phyloP scores from a whole-genome alignment of 2,113 vertebrate genomes.

The Ceratotherium simum region DNA sequence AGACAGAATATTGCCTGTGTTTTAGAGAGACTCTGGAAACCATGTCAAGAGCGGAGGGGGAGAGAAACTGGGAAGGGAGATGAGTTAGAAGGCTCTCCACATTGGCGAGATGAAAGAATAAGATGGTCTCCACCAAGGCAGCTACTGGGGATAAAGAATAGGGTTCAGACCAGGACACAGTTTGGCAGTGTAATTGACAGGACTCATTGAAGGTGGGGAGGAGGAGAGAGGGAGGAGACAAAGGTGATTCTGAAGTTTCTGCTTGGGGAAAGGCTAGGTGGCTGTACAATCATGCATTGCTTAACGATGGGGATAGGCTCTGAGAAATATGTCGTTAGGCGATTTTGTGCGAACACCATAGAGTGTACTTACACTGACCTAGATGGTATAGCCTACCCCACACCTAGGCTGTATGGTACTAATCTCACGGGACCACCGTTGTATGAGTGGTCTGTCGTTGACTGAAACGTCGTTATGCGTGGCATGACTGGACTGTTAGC shows the following conservation, averaged over 20 bases:
- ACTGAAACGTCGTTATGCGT: no score
- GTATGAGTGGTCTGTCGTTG: no score
- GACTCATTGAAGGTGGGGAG: background rate
- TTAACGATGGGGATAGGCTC: no score
- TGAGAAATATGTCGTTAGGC: no score
- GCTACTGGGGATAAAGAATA: background rate
- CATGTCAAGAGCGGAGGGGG: background rate
- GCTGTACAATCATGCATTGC: background rate
- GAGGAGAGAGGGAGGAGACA: background rate
- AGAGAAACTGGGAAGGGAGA: background rate
- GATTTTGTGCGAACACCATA: no score
- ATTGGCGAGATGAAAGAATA: background rate
- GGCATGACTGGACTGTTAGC: background rate
- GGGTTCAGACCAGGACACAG: background rate
- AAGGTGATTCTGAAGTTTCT: background rate
- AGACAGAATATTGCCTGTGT: background rate
- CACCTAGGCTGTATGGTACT: no score
- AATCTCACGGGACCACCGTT: no score
- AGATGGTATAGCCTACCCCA: no score
- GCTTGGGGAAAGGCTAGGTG: background rate
- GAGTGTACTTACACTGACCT: no score
- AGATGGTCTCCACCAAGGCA: background rate
- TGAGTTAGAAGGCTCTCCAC: background rate
- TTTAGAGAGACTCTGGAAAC: background rate
- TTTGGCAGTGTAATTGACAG: background rate